These are phyloP conservation scores for Vireo altiloquus DNA, from an alignment of 2,113 vertebrate species.

Conservation along the genomic window DNA sequence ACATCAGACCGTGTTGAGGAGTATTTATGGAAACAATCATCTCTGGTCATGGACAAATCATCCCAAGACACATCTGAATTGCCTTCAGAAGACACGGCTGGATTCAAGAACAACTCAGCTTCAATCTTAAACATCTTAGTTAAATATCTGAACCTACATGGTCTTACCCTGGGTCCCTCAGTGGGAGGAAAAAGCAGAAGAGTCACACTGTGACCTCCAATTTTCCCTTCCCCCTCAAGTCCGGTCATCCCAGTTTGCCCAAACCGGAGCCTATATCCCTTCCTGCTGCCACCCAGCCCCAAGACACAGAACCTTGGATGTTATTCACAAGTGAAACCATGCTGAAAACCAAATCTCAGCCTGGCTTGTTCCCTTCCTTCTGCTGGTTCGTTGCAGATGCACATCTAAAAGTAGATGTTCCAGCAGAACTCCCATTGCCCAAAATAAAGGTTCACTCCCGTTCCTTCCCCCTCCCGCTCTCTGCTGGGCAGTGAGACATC, in stretches of 20 bases:
- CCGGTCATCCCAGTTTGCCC: not conserved
- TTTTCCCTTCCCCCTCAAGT: not conserved
- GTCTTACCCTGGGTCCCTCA: not conserved
- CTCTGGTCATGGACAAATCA: not conserved
- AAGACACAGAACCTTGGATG: rapidly evolving
- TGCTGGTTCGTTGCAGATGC: not conserved
- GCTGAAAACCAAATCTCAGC: not conserved
- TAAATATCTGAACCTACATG: not conserved
- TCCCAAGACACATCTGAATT: not conserved
- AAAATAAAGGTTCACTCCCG: not conserved
- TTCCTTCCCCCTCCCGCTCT: not conserved
- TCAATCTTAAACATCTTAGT: not conserved
- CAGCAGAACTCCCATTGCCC: not conserved
- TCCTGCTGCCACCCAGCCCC: not conserved
- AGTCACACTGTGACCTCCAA: not conserved
- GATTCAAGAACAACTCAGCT: not conserved
- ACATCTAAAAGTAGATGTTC: not conserved
- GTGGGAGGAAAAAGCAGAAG: not conserved
- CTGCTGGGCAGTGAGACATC: rapidly evolving
- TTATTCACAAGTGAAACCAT: not conserved
- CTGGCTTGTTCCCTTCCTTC: not conserved
- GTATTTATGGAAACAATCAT: not conserved
- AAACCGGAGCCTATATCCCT: rapidly evolving
- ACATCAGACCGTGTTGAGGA: not conserved
- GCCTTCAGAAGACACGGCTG: not conserved